Base-by-base conservation (phyloP, 2,113 vertebrate species). In the Vidua macroura region DNA sequence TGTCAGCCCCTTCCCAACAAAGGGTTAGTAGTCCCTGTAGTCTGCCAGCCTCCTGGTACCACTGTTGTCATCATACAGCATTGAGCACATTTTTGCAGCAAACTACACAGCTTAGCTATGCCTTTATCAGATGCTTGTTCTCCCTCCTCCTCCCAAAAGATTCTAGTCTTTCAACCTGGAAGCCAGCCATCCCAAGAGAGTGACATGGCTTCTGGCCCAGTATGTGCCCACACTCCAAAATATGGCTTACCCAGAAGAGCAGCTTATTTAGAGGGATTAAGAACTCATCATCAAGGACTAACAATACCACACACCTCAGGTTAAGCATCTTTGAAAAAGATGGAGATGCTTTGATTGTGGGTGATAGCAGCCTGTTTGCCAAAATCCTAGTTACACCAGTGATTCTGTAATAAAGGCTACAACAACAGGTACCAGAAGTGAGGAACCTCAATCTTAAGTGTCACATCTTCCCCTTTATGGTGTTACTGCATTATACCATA, bases 141-240 rank as follows among this genome's bases (percentile, higher is more conserved):
- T 86, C 44, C 33, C 25, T 62, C 15, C 37, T 49, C 49, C 24
- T 70, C 68, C 80, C 80, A 64, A 69, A 79, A 77, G 28, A 63
- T 43, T 30, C 82, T 46, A 33, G 39, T 56, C 91, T 92, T 95
- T 96, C 80, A 92, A 77, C 30, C 60, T 87, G 55, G 91, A 93
- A 97, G 41, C 41, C 72, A 92, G 72, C 63, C 79, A 94, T 39
- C 25, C 83, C 28, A 95, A 51, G 37, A 91, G 31, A 94, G 28
- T 78, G 90, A 43, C 94, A 91, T 18, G 51, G 78, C 77, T 92
- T 95, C 69, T 86, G 66, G 78, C 96, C 80, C 35, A 95, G 83
- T 30, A 80, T 43, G 93, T 18, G 43, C 66, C 69, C 89, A 88
- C 86, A 92, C 37, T 76, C n/a, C 30, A 81, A 95, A 92, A 63